Conservation (phyloP, 92 coral and sea anemone species). For the Zoanthus sansibaricus region DNA sequence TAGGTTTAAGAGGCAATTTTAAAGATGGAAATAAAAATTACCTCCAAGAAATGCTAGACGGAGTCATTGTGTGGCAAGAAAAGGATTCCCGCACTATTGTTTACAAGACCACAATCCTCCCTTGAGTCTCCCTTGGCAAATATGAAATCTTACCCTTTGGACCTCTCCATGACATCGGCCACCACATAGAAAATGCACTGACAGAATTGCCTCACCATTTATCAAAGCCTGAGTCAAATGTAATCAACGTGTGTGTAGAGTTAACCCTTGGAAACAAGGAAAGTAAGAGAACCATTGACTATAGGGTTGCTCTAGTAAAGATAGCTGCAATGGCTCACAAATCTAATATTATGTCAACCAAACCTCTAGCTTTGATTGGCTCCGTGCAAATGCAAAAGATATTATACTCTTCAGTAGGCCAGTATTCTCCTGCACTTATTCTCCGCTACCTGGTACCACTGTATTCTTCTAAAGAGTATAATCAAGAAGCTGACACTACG, state of each 20-base stretch:
- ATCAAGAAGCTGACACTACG: slow-evolving; percentile 50
- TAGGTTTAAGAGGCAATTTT: too few relatives aligned
- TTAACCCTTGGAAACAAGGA: slow-evolving; percentile 53
- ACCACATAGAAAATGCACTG: slow-evolving; percentile 58
- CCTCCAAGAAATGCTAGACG: too few relatives aligned
- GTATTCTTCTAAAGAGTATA: slow-evolving; percentile 43
- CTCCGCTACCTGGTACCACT: slow-evolving; percentile 70
- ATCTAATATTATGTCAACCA: slow-evolving; percentile 36
- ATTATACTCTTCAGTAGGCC: slow-evolving; percentile 49
- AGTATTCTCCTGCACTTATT: slow-evolving; percentile 48
- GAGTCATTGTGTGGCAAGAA: too few relatives aligned
- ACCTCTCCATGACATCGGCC: slow-evolving; percentile 35
- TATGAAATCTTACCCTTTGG: too few relatives aligned
- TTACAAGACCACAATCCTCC: too few relatives aligned
- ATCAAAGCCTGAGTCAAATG: slow-evolving; percentile 8
- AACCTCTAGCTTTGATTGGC: slow-evolving; percentile 35
- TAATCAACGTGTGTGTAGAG: slow-evolving; percentile 36
- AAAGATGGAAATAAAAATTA: too few relatives aligned
- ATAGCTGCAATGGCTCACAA: slow-evolving; percentile 56
- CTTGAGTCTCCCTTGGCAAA: too few relatives aligned
- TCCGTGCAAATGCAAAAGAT: slow-evolving; percentile 64
- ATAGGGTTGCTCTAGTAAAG: slow-evolving; percentile 50
- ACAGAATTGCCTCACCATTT: slow-evolving; percentile 55
- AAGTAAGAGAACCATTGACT: slow-evolving; percentile 59
- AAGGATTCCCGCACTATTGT: too few relatives aligned